These are phyloP conservation scores for Phasia obesa DNA, from an alignment of 2,888 invertebrate genomes.

Conservation along the genomic window DNA sequence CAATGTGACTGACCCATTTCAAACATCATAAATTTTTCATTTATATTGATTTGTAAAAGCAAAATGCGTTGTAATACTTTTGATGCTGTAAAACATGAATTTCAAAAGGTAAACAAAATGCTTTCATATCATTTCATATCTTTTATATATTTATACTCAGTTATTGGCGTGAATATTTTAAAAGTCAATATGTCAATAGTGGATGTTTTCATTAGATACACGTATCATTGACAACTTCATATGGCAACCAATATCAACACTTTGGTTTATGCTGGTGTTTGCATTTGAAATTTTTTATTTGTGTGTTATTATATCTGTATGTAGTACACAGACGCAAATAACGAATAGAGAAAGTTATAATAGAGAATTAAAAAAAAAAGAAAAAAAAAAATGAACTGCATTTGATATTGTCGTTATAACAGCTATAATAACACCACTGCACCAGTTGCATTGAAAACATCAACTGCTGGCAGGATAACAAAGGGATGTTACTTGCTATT, in stretches of 20 bases:
- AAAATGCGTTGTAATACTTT: constrained; percentile 9
- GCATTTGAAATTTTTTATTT: background rate
- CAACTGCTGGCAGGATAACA: constrained; percentile 34
- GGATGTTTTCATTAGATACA: constrained; percentile 62
- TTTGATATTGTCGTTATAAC: background rate
- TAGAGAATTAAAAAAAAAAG: too few species aligned
- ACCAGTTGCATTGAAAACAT: constrained; percentile 14
- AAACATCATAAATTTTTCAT: background rate
- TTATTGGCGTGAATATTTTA: background rate
- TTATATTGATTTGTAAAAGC: constrained; percentile 1
- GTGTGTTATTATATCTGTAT: constrained; percentile 4
- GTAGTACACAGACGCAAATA: constrained; percentile 5
- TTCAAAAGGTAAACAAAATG: constrained; percentile 16
- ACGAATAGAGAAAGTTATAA: background rate
- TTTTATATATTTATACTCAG: background rate
- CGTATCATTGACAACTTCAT: constrained; percentile 40
- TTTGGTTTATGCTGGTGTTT: constrained; percentile 5
- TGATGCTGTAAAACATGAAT: background rate
- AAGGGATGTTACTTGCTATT: constrained; percentile 35
- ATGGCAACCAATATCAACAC: constrained; percentile 47
- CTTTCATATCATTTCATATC: constrained; percentile 12
- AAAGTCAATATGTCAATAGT: constrained; percentile 61
- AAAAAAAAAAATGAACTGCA: too few species aligned
- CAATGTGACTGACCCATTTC: background rate
- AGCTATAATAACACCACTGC: constrained; percentile 1